Base-by-base conservation (phyloP, 1,140 invertebrate genomes). In the Leptinotarsa undecemlineata region DNA sequence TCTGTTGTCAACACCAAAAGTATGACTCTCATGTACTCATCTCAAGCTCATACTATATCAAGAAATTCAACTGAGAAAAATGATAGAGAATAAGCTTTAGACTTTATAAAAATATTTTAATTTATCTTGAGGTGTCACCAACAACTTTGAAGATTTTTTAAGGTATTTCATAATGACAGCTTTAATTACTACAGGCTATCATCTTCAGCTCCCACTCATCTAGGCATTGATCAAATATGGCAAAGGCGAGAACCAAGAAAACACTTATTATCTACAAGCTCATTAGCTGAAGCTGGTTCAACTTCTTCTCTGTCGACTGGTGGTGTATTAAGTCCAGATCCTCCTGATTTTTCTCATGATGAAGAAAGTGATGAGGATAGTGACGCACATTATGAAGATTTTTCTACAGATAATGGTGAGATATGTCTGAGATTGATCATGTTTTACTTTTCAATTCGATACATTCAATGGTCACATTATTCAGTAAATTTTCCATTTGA, bases 291-390 rank as follows among this genome's bases (percentile, higher is more conserved):
- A 86, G 94, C 91, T 71, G 93, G 92, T 13, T 95, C 94, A 42
- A 93, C 92, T n/a, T 95, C 93, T n/a, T 96, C 94, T 26, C 81
- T 96, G 3, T 94, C 93, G 73, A 93, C 92, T 2, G 93, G 93
- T 67, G 94, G 93, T 71, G 89, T 96, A 42, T 84, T 96, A 1
- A 96, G 94, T 84, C 95, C 95, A 11, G 92, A 93, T 82, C 88
- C 90, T 67, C 90, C 91, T 80, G 94, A 94, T 81, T 91, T 93
- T 78, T 96, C 93, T 72, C 92, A 95, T 81, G 92, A 95, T 86
- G 89, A 90, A 71, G 90, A 91, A 83, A 93, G 94, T 79, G 92
- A 91, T 64, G 91, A 92, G 81, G 89, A 90, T 71, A 93, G 95
- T 71, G 95, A 94, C 82, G 94, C 95, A 77, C 91, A 94, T 87